A percentile compares a stretch with the other conserved stretches of the same genome.
Conservation (phyloP, 2,113 vertebrate genomes). For the Albula glossodonta region DNA sequence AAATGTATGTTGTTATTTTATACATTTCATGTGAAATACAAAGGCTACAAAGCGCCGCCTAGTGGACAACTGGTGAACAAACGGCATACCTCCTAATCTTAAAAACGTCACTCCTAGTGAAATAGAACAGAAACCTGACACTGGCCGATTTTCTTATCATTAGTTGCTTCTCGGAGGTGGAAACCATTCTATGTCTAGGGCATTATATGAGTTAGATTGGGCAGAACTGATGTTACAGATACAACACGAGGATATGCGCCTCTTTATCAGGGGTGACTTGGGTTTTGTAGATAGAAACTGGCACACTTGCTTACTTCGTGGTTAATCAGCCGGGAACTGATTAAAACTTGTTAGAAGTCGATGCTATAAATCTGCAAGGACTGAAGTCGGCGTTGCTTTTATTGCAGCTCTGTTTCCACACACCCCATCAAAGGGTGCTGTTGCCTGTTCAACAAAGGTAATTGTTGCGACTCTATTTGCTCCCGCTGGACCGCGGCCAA, state of each 20-base stretch:
- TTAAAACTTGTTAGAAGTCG: constrained; percentile 3
- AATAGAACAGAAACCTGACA: background rate
- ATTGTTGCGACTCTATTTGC: background rate
- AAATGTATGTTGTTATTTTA: background rate
- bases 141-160: background rate
- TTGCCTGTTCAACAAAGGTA: background rate
- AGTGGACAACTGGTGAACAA: background rate
- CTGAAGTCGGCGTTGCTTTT: background rate
- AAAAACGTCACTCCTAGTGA: background rate
- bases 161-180: background rate
- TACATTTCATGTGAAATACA: background rate
- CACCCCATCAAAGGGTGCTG: background rate
- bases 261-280: background rate
- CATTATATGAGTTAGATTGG: background rate
- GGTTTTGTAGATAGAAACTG: background rate
- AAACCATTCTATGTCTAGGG: background rate
- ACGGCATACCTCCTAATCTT: background rate
- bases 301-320: background rate
- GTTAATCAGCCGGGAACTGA: constrained; percentile 1
- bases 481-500: constrained; percentile 2
- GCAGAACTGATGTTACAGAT: background rate
- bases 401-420: background rate
- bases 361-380: background rate
- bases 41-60: background rate
- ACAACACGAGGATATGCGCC: background rate